Conservation (phyloP, 2,888 invertebrate species). For the Lysandra bellargus region DNA sequence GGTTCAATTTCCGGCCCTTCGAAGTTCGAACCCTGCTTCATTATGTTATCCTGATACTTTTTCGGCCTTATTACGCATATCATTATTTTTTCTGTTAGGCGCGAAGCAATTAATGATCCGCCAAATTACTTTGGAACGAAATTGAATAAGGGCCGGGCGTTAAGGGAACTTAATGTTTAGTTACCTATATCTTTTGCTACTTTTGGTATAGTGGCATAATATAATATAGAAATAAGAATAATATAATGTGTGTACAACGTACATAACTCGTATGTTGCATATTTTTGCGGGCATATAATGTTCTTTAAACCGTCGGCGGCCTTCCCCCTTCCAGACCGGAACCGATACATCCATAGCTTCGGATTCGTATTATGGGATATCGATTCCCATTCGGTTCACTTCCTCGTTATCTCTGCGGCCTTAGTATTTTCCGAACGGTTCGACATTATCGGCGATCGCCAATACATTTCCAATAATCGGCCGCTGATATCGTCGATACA, state of each 20-base stretch:
- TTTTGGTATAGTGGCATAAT: neutral
- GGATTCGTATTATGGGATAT: conserved; percentile 72
- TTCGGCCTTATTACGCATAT: conserved; percentile 81
- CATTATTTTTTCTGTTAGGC: conserved; percentile 54
- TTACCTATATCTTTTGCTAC: neutral
- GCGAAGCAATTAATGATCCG: neutral
- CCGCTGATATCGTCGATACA: conserved; percentile 35
- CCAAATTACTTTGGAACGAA: neutral
- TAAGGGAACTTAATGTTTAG: neutral
- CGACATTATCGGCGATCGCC: conserved; percentile 80
- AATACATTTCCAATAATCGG: conserved; percentile 68
- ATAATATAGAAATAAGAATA: neutral
- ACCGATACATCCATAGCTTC: conserved; percentile 68
- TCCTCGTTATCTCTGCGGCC: conserved; percentile 65
- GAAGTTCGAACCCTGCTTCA: conserved; percentile 47
- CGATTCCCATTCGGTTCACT: conserved; percentile 74
- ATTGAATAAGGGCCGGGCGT: neutral
- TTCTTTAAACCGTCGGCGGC: neutral
- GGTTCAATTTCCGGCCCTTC: conserved; percentile 45
- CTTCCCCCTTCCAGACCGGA: conserved; percentile 57
- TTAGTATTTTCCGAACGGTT: conserved; percentile 79
- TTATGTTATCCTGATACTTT: conserved; percentile 74
- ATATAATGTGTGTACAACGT: neutral
- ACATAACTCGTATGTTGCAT: neutral
- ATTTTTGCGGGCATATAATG: neutral